Conservation (phyloP, 2,113 vertebrate genomes). For the Campylomormyrus numenius region DNA sequence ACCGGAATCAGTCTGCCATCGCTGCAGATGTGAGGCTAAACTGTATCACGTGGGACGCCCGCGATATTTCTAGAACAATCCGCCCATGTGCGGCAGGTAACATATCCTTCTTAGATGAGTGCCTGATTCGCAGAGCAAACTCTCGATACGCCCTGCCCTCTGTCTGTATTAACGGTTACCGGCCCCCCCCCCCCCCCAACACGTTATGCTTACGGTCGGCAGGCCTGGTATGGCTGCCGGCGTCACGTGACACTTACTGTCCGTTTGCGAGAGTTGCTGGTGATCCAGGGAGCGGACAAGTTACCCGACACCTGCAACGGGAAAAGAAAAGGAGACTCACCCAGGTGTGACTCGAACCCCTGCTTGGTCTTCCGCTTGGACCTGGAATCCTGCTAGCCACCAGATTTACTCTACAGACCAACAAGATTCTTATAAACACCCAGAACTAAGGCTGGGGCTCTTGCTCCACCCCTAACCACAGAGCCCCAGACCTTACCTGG, state of each 20-base stretch:
- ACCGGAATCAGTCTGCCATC: background rate
- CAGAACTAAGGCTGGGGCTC: background rate
- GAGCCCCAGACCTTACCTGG: constrained; percentile 45
- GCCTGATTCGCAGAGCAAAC: background rate
- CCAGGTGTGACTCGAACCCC: background rate
- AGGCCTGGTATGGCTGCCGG: background rate
- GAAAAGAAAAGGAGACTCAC: constrained; percentile 17
- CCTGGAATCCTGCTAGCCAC: background rate
- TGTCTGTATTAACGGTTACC: background rate
- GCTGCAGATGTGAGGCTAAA: background rate
- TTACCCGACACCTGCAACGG: constrained; percentile 74
- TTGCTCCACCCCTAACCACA: background rate
- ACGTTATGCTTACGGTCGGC: background rate
- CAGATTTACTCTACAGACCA: background rate
- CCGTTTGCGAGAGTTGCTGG: constrained; percentile 93
- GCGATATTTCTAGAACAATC: background rate
- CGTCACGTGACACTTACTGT: constrained; percentile 69
- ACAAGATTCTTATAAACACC: background rate
- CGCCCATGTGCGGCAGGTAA: background rate
- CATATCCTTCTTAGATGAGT: background rate
- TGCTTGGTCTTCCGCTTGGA: background rate
- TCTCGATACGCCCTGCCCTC: background rate
- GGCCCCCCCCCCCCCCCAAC: background rate
- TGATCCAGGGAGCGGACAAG: constrained; percentile 87
- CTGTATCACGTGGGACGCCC: background rate